These are phyloP conservation scores for Acrocyrtus sp. DNA, from an alignment of 2,888 invertebrate species.

Conservation along the genomic window DNA sequence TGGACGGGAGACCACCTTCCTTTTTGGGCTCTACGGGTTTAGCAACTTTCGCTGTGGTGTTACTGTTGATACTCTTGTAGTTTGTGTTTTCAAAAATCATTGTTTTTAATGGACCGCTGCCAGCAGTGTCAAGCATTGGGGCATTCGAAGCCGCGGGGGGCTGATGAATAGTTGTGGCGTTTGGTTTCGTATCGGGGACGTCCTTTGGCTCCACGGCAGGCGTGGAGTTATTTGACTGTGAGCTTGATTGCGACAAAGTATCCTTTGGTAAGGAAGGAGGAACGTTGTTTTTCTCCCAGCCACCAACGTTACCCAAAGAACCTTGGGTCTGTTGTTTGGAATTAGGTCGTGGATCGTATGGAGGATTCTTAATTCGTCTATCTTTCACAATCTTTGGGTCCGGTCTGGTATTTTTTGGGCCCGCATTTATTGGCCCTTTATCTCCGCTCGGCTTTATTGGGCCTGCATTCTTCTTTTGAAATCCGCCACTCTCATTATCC, in stretches of 20 bases:
- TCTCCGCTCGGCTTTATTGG: not conserved
- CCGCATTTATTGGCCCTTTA: not conserved
- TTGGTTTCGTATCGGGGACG: conserved; percentile 24
- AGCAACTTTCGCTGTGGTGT: conserved; percentile 24
- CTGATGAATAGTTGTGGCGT: conserved; percentile 1
- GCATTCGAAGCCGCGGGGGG: conserved; percentile 11
- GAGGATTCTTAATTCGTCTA: conserved; percentile 57
- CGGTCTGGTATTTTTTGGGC: not conserved
- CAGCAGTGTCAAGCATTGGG: conserved; percentile 51
- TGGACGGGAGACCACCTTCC: conserved; percentile 31
- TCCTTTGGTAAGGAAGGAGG: conserved; percentile 11
- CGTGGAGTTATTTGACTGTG: not conserved
- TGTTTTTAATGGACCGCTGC: conserved; percentile 55
- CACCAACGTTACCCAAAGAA: not conserved
- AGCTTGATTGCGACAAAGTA: conserved; percentile 4
- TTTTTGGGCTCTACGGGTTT: conserved; percentile 39
- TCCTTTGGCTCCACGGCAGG: conserved; percentile 23
- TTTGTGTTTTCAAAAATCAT: conserved; percentile 63
- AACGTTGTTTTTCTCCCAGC: conserved; percentile 15
- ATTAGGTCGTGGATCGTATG: conserved; percentile 59
- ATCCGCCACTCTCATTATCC: conserved; percentile 34
- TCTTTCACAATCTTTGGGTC: conserved; percentile 20
- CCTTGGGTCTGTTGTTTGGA: conserved; percentile 31
- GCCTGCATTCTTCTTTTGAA: conserved; percentile 22
- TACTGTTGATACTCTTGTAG: conserved; percentile 53